Evolutionary conservation across 1,140 invertebrate species (phyloP), one percentile per base, ranked within the genome.

Genomic region (Lepidurus couesii): DNA sequence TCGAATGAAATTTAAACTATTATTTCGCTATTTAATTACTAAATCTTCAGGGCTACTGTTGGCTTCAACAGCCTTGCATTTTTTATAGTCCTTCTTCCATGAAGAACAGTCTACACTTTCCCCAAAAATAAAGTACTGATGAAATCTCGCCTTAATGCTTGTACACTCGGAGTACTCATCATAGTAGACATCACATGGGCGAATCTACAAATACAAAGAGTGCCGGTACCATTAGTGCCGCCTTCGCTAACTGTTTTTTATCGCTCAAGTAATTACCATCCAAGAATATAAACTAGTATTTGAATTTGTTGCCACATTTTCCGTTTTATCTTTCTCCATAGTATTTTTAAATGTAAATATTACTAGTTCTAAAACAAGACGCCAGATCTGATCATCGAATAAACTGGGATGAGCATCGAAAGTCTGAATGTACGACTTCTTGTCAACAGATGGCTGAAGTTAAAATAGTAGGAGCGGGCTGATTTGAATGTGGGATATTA

Each of bases 121-220:
- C 5, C 94, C 95, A 85, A 87, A 87, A 74, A 95, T 88, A 83
- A 95, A 97, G 83, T 94, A 92, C 84, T 96, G 94, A 84, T 97
- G 90, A 84, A 96, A 94, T 80, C 93, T 87, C 11, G 86, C 91
- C 85, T 85, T 90, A 13, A 92, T 86, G 81, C 91, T 90, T 78
- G 82, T 90, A 83, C 94, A 96, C 79, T 95, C 92, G 44, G 87
- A 86, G 82, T 92, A 93, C 86, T 95, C 93, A 78, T 92, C 91
- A 81, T 91, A 88, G 83, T 95, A 95, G 4, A 89, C 74, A 16
- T 87, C 82, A 86, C 93, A 94, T 10, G 91, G 89, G 82, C 91
- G 73, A 42, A 84, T 79, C 83, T 84, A 44, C 10, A 81, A 80
- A 76, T 81, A 65, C 13, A 79, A 44, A 75, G 34, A 10, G 42